Base-by-base conservation (phyloP, 2,888 invertebrate species). In the Linnaemya tessellans region DNA sequence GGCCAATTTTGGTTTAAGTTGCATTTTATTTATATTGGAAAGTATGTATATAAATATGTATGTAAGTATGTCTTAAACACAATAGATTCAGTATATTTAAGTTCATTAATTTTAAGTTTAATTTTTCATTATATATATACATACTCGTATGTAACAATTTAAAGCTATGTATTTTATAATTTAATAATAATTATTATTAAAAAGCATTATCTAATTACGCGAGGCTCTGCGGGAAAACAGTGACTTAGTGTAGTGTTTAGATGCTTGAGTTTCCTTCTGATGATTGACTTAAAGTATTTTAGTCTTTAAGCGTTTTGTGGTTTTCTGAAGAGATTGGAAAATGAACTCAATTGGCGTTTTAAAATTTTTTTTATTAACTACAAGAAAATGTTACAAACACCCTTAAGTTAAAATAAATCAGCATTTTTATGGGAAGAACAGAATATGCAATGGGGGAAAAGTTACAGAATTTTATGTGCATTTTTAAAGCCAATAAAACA, bases 1-100 rank as follows among this genome's bases (percentile, higher is more conserved):
- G 84, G 84, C 84, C 84, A 58, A 81, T 78, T 84, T 78, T 77
- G 84, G 84, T 84, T 80, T 73, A 60, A 67, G 64, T 71, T 35
- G 22, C 35, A 73, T 25, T 54, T 54, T 70, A 25, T 25, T 60
- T 41, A 30, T 51, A 35, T 41, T 58, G 70, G 11, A 25, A 38
- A 43, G 70, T 58, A n/a, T n/a, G n/a, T n/a, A n/a, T n/a, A n/a
- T n/a, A n/a, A n/a, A n/a, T n/a, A n/a, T n/a, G n/a, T n/a, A n/a
- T n/a, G n/a, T n/a, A 1, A n/a, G 30, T 11, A 54, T 49, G 0
- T 43, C 64, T 43, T 62, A 68, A 65, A 11, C 22, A 41, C n/a
- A 5, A 60, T 54, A 73, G 18, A 35, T 62, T 74, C 22, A 20
- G 25, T 51, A 43, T 58, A 20, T 35, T 73, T 41, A 22, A 22